Evolutionary conservation across 2,797 vertebrate species (phyloP).

Genomic region (Oryzias sinensis): DNA sequence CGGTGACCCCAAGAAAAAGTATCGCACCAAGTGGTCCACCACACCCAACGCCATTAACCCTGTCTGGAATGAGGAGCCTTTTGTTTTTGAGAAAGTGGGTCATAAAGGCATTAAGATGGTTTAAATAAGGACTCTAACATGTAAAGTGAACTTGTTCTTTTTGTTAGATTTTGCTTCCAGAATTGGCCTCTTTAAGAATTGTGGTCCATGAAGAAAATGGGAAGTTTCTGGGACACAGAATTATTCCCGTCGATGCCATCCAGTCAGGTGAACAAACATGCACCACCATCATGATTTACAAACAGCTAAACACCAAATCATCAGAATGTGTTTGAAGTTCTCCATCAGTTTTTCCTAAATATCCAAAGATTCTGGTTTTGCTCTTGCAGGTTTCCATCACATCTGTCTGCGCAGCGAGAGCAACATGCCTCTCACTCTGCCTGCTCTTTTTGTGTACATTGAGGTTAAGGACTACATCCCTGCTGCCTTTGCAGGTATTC

Average conservation of each 20-base stretch:
- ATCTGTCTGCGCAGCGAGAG: constrained; percentile 91
- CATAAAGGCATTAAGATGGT: not conserved
- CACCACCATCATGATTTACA: constrained; percentile 26
- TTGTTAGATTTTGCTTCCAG: constrained; percentile 89
- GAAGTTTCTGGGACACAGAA: constrained; percentile 94
- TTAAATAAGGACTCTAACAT: not conserved
- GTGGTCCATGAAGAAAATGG: constrained; percentile 91
- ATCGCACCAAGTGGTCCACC: constrained; percentile 88
- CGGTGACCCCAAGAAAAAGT: constrained; percentile 92
- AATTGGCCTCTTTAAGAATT: constrained; percentile 89
- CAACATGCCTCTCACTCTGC: constrained; percentile 92
- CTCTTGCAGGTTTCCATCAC: constrained; percentile 90
- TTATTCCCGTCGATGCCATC: constrained; percentile 89
- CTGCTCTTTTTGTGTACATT: constrained; percentile 91
- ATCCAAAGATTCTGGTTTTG: constrained; percentile 30
- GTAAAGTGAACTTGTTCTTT: constrained; percentile 15
- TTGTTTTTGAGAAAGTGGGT: constrained; percentile 94
- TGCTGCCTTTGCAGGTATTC: constrained; percentile 90
- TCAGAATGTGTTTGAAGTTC: constrained; percentile 9
- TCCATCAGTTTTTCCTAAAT: constrained; percentile 22
- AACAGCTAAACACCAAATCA: constrained; percentile 17
- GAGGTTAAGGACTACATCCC: constrained; percentile 97
- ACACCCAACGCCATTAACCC: constrained; percentile 92
- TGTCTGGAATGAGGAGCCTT: constrained; percentile 95
- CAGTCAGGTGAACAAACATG: constrained; percentile 81